Conservation (phyloP, 2,888 invertebrate species). For the Harpalus rufipes region DNA sequence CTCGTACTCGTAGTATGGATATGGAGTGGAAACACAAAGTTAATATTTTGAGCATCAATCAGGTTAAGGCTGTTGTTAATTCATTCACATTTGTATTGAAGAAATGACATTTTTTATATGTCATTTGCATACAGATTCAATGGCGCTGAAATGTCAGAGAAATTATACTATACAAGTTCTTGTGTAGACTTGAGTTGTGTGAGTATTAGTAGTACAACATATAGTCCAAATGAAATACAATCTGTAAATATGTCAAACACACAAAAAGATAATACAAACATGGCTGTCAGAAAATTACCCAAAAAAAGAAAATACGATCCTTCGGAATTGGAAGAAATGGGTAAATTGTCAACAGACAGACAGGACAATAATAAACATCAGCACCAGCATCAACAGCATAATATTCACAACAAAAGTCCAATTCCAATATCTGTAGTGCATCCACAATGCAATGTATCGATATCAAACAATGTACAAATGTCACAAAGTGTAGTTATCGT, state of each 20-base stretch:
- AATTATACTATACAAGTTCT: conserved; percentile 50
- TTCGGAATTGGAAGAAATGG: conserved; percentile 86
- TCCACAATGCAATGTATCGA: conserved; percentile 70
- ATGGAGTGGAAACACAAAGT: conserved; percentile 48
- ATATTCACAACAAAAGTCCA: conserved; percentile 42
- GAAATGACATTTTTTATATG: conserved; percentile 57
- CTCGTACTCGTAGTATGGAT: conserved; percentile 11
- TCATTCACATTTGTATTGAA: conserved; percentile 36
- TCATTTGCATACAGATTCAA: conserved; percentile 43
- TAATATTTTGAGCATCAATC: conserved; percentile 22
- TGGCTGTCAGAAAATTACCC: conserved; percentile 88
- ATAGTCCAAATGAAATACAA: conserved; percentile 28
- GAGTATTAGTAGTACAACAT: conserved; percentile 32
- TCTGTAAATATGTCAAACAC: conserved; percentile 57
- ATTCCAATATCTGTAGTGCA: conserved; percentile 76
- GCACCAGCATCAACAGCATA: conserved; percentile 54
- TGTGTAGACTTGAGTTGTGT: conserved; percentile 28
- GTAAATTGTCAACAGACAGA: conserved; percentile 74
- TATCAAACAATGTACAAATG: conserved; percentile 71
- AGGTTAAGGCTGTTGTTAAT: conserved; percentile 33
- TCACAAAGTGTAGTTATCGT: conserved; percentile 77
- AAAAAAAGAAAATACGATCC: conserved; percentile 95
- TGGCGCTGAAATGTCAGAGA: conserved; percentile 58
- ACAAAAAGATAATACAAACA: conserved; percentile 71
- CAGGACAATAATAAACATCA: conserved; percentile 71